phyloP scores from a whole-genome alignment of 2,797 vertebrate genomes.

The Sebastes goodei region DNA sequence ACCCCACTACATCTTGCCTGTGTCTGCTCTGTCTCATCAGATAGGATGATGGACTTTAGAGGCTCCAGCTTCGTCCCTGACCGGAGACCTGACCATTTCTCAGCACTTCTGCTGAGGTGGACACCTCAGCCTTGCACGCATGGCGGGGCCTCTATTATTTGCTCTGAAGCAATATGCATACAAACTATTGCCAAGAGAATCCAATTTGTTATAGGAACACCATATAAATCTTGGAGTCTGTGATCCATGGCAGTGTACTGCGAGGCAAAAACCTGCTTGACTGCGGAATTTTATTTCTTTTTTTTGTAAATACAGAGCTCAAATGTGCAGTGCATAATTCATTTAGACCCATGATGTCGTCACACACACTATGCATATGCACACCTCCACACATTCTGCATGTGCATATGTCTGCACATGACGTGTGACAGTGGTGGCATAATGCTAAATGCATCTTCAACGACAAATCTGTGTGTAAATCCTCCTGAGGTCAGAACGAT shows the following conservation, averaged over 20 bases:
- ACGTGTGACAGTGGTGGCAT: background rate
- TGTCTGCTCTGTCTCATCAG: conserved; percentile 38
- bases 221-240: conserved; percentile 57
- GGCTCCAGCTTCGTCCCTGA: conserved; percentile 23
- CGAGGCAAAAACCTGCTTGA: conserved; percentile 29
- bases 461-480: background rate
- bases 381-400: conserved; percentile 3
- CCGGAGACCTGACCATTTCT: conserved; percentile 31
- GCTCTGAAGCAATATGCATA: conserved; percentile 70
- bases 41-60: conserved; percentile 48
- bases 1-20: background rate
- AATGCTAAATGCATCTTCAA: conserved; percentile 1
- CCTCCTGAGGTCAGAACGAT: background rate
- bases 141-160: conserved; percentile 49
- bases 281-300: conserved; percentile 32
- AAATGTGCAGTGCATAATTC: conserved; percentile 36
- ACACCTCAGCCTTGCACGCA: conserved; percentile 35
- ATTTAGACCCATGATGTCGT: conserved; percentile 6
- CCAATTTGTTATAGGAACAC: conserved; percentile 69
- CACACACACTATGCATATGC: background rate
- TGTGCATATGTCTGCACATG: background rate
- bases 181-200: conserved; percentile 72
- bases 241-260: conserved; percentile 56
- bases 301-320: background rate
- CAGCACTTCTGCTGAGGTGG: conserved; percentile 51